phyloP scores from a whole-genome alignment of 2,113 vertebrate genomes.

The Vidua chalybeata region DNA sequence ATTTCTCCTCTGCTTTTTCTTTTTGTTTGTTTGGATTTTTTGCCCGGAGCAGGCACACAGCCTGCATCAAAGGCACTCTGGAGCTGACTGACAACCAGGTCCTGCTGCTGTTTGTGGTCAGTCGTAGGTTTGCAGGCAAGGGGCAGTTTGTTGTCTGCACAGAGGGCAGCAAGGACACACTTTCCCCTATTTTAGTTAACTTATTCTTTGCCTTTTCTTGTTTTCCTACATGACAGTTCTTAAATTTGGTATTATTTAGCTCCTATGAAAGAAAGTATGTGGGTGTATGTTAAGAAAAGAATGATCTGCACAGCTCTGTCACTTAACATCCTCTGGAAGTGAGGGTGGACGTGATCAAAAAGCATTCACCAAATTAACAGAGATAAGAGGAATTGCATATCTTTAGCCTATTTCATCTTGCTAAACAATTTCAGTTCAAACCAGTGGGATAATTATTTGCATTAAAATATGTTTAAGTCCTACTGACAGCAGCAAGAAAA shows the following conservation, averaged over 20 bases:
- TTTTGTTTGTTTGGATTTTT: not conserved
- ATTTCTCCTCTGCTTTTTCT: not conserved
- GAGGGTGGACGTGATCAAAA: constrained; percentile 69
- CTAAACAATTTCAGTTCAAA: constrained; percentile 37
- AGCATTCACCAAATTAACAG: constrained; percentile 41
- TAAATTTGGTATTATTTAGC: constrained; percentile 62
- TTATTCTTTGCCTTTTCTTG: constrained; percentile 16
- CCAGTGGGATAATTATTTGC: constrained; percentile 41
- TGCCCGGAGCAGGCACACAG: not conserved
- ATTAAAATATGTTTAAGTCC: constrained; percentile 49
- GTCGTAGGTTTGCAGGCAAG: not conserved
- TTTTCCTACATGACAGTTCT: constrained; percentile 56
- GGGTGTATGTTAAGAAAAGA: constrained; percentile 69
- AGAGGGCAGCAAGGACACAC: not conserved
- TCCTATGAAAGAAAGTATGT: constrained; percentile 61
- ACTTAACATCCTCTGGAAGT: constrained; percentile 70
- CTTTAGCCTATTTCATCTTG: constrained; percentile 60
- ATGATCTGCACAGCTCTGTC: constrained; percentile 62
- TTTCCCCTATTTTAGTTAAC: not conserved
- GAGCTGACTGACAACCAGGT: not conserved
- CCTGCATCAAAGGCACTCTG: not conserved
- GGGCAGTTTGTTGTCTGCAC: not conserved
- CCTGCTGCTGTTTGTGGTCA: not conserved
- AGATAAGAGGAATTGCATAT: constrained; percentile 52
- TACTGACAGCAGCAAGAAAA: constrained; percentile 44